A percentile compares a stretch with the other conserved stretches of the same genome.
These are phyloP conservation scores for Parauchenoglanis ngamensis DNA, from an alignment of 2,797 vertebrate genomes.

Conservation along the genomic window DNA sequence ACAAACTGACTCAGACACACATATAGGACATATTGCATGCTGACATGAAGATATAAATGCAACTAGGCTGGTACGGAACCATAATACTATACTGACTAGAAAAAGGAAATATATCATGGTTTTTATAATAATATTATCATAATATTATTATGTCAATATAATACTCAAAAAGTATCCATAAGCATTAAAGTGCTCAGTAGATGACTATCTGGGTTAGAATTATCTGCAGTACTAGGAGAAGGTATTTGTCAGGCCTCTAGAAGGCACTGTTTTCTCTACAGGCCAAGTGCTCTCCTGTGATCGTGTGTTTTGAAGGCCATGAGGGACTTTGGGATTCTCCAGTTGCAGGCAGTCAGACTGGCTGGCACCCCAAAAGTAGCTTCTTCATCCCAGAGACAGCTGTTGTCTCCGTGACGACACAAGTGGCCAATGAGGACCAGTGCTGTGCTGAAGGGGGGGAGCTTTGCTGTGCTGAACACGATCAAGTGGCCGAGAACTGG, in stretches of 20 bases:
- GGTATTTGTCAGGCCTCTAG: conserved; percentile 60
- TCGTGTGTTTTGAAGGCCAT: conserved; percentile 67
- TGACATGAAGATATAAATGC: background rate
- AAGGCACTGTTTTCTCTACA: conserved; percentile 66
- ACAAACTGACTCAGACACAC: conserved; percentile 1
- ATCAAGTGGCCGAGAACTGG: conserved; percentile 61
- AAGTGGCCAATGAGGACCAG: conserved; percentile 69
- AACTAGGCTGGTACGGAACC: background rate
- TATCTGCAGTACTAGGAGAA: background rate
- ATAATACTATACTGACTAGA: background rate
- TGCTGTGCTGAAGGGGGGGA: conserved; percentile 45
- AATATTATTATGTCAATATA: background rate
- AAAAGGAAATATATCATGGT: background rate
- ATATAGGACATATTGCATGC: conserved; percentile 3
- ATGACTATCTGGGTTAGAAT: background rate
- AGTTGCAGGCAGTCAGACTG: conserved; percentile 86
- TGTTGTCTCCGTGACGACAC: conserved; percentile 82
- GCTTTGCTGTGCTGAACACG: conserved; percentile 56
- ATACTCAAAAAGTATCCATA: background rate
- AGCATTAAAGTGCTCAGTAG: background rate
- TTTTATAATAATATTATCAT: background rate
- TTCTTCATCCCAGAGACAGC: conserved; percentile 86
- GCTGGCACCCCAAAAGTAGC: conserved; percentile 87
- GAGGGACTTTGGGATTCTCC: conserved; percentile 76
- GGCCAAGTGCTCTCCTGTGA: conserved; percentile 46